These are phyloP conservation scores for Drosophila kohkoa DNA, from an alignment of 1,140 invertebrate species.

Conservation along the genomic window DNA sequence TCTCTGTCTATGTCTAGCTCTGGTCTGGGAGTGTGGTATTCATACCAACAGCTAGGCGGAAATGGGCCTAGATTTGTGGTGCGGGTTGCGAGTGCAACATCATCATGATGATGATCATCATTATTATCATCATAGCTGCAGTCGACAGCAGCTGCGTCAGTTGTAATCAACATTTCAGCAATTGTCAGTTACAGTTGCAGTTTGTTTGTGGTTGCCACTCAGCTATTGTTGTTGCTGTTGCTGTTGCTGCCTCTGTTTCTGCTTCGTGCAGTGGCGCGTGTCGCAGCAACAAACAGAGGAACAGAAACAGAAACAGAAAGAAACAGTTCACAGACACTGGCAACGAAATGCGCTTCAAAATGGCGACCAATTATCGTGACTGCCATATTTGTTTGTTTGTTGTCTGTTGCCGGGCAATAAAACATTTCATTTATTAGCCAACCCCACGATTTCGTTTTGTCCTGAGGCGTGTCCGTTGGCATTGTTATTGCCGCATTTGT, in stretches of 20 bases:
- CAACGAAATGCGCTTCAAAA: slow-evolving; percentile 66
- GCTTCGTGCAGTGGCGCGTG: slow-evolving; percentile 60
- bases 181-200: slow-evolving; percentile 63
- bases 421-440: slow-evolving; percentile 74
- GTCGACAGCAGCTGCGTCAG: slow-evolving; percentile 28
- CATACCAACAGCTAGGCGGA: slow-evolving; percentile 11
- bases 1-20: no score
- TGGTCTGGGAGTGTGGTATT: not conserved
- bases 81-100: slow-evolving; percentile 21
- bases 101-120: slow-evolving; percentile 18
- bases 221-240: slow-evolving; percentile 28
- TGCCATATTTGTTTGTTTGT: slow-evolving; percentile 73
- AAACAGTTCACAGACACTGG: slow-evolving; percentile 35
- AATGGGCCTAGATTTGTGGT: slow-evolving; percentile 45
- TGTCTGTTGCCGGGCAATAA: slow-evolving; percentile 75
- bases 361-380: slow-evolving; percentile 75
- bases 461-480: slow-evolving; percentile 4
- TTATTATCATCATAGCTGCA: not conserved
- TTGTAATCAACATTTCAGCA: slow-evolving; percentile 75
- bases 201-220: slow-evolving; percentile 31
- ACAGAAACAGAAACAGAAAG: slow-evolving; percentile 37
- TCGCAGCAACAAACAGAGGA: slow-evolving; percentile 45
- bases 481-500: slow-evolving; percentile 8
- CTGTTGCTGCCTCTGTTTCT: no score
- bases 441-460: not conserved